Base-by-base conservation (phyloP, 2,888 invertebrate genomes). In the Heteromurus nitidus region DNA sequence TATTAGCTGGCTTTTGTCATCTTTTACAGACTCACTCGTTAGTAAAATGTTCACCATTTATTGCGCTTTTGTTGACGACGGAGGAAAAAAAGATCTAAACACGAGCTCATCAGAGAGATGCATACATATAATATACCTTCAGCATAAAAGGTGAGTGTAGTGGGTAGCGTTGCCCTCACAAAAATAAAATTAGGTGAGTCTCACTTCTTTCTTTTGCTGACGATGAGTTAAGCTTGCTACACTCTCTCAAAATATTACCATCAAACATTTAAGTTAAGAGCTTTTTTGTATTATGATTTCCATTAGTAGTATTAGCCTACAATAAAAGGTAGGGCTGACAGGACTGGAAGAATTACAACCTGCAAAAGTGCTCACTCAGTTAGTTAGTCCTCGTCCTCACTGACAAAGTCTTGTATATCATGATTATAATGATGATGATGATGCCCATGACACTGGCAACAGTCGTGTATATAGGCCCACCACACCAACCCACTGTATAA, bases 271-370 rank as follows among this genome's bases (percentile, higher is more conserved):
- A 60, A 2, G 28, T 60, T 60, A 60, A 2, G 28, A 60, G 22
- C 28, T 20, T 72, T 44, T 67, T 67, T 68, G 20, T 58, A 55
- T 62, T 55, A 65, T 64, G 65, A 74, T 64, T 65, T 31, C 65
- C 42, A 74, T 74, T 74, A 74, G 74, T 42, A 65, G 50, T 74
- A 65, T 65, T 53, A 53, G 22, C 67, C 75, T 67, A 47, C 30
- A 30, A 75, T 75, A 76, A 76, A 75, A 76, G 76, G 76, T 28
- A 68, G 68, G 76, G 76, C 76, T 76, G 76, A 76, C 76, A 76
- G 67, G 58, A 76, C 44, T 30, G 36, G 22, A 58, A 44, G 76
- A 76, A 30, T 76, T 76, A 76, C 76, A 68, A 68, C 76, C 60
- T 76, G 60, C 53, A 76, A 36, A 75, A 68, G 60, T 68, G 50